Base-by-base conservation (phyloP, 2,888 invertebrate species). In the Labia minor region DNA sequence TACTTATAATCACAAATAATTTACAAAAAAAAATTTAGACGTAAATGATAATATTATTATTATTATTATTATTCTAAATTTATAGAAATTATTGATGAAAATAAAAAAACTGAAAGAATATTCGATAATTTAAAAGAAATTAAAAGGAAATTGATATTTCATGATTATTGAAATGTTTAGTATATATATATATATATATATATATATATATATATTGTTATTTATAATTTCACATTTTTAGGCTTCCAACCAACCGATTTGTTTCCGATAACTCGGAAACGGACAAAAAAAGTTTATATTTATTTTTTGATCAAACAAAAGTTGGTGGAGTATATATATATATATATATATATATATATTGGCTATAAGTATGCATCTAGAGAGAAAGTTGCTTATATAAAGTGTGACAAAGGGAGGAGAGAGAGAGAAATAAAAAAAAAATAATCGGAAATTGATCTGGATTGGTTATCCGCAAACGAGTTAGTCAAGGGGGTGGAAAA, bases 371-470 rank as follows among this genome's bases (percentile, higher is more conserved):
- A 49, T 14, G 2, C 3, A 49, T 3, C 26, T 49, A 4, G 49
- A 49, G 49, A 49, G 49, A 26, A 3, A 8, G 26, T 26, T 26
- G 8, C 26, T 6, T 26, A 26, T 26, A 26, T 26, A 26, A 3
- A 26, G 4, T 8, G 26, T 26, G 26, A 26, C 8, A 26, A 3
- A 26, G n/a, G n/a, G n/a, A n/a, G 14, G 49, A 49, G 49, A 49
- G n/a, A 49, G 49, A 49, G 49, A 49, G 49, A 49, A 16, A 33
- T 6, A 33, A 11, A 33, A 33, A 33, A 33, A 33, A 49, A 49
- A 49, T 14, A 49, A 49, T 49, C 49, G 49, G 49, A 49, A 49
- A 49, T 49, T 49, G 49, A 49, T 49, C 49, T 49, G 49, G 49
- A 49, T 49, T 49, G 49, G 49, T 49, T 49, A 49, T 49, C 49